Conservation (phyloP, 1,140 invertebrate species). For the Bombus confusus region DNA sequence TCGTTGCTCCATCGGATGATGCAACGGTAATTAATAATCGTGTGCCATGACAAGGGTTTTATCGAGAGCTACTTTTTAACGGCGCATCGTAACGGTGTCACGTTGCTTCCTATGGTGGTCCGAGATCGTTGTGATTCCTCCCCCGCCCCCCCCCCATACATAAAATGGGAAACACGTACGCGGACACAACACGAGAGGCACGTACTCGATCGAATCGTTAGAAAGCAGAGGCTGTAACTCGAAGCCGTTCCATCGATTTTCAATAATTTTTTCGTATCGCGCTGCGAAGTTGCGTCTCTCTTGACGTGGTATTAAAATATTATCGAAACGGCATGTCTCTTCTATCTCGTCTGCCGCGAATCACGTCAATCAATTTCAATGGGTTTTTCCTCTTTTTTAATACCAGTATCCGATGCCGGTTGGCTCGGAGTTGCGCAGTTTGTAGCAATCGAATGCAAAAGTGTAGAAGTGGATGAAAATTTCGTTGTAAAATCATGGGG, state of each 20-base stretch:
- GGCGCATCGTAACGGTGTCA: not conserved
- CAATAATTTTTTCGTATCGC: constrained; percentile 15
- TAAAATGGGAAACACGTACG: constrained; percentile 2
- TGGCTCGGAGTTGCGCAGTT: not conserved
- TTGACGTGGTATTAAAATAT: constrained; percentile 8
- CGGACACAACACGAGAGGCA: not conserved
- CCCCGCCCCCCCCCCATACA: no score
- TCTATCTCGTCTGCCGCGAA: not conserved
- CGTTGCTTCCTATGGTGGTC: not conserved
- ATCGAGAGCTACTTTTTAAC: not conserved
- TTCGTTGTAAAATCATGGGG: not conserved
- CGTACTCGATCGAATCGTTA: constrained; percentile 25
- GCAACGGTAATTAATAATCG: not conserved
- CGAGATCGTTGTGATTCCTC: not conserved
- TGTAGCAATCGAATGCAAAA: not conserved
- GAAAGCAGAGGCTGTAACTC: constrained; percentile 5
- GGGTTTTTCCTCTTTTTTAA: not conserved
- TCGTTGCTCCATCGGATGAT: not conserved
- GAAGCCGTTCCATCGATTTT: constrained; percentile 40
- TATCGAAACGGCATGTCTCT: not conserved
- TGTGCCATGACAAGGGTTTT: not conserved
- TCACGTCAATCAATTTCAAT: constrained; percentile 11
- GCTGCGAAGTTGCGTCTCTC: not conserved
- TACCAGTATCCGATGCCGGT: not conserved
- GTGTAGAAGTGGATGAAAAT: not conserved